These are phyloP conservation scores for Adelges cooleyi DNA, from an alignment of 1,140 invertebrate genomes.

Conservation along the genomic window DNA sequence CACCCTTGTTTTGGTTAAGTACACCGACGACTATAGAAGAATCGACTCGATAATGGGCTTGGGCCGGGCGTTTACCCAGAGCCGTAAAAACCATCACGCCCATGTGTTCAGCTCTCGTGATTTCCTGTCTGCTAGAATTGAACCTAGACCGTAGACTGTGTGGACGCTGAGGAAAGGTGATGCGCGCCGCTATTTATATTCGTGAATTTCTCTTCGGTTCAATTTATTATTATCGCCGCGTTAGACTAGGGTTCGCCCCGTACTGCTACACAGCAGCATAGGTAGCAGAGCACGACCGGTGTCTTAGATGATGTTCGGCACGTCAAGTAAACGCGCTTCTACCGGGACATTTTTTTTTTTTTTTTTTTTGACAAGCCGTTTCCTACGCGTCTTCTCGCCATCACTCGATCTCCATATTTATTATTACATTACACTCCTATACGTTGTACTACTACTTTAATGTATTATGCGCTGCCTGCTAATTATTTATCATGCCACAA, in stretches of 20 bases:
- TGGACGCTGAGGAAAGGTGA: constrained; percentile 8
- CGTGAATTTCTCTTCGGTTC: constrained; percentile 19
- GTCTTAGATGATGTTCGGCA: not conserved
- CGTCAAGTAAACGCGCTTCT: constrained; percentile 22
- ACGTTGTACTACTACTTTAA: too few relatives aligned
- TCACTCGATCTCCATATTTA: constrained; percentile 15
- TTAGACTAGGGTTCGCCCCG: too few relatives aligned
- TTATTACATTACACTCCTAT: constrained; percentile 10
- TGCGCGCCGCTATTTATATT: constrained; percentile 8
- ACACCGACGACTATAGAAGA: too few relatives aligned
- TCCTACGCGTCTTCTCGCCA: constrained; percentile 24
- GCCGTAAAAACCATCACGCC: not conserved
- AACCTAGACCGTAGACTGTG: too few relatives aligned
- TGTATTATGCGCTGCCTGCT: not conserved
- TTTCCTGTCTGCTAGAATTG: constrained; percentile 18
- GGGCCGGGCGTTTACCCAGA: not conserved
- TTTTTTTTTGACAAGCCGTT: constrained; percentile 22
- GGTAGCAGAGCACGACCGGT: not conserved
- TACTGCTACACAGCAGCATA: not conserved
- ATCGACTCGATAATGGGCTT: not conserved
- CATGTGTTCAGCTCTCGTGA: constrained; percentile 6
- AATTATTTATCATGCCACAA: constrained; percentile 18
- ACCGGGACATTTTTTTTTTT: too few relatives aligned
- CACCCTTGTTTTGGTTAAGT: too few relatives aligned
- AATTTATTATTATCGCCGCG: constrained; percentile 21